Evolutionary conservation across 2,888 invertebrate genomes (phyloP), one percentile per base, ranked within the genome.

Genomic region (Conomelus anceps): DNA sequence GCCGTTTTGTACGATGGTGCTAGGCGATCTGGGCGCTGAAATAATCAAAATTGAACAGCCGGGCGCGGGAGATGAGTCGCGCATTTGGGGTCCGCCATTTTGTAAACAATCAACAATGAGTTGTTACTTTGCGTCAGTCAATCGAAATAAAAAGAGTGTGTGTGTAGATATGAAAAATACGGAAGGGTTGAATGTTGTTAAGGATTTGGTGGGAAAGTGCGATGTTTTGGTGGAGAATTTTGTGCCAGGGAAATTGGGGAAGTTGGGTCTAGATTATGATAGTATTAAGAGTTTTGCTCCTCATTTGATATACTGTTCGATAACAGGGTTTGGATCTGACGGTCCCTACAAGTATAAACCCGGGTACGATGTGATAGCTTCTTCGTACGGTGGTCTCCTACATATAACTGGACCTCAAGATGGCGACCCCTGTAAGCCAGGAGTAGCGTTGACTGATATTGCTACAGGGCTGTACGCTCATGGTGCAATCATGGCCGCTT

Each of bases 301-400:
- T 0, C 95, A 95, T 89, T 94, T 99, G 22, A 96, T 99, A 90
- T 99, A 99, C 93, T 98, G 98, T 93, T 98, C 99, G 0, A 95
- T 99, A 88, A 98, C 98, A 88, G 99, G 99, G 0, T 99, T 97
- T 93, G 99, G 99, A 0, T 94, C 96, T 0, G 94, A 94, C 24
- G 99, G 99, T 0, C 98, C 98, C 0, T 99, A 98, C 93, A 94
- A 95, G 3, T 94, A 95, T 23, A 96, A 96, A 91, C 98, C 98
- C n/a, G 99, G 99, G 91, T 99, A 98, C 93, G 99, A 99, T 94
- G 98, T 98, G 0, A 98, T 99, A 91, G 98, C 98, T 0, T 96
- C 98, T 20, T 99, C 98, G 0, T 95, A 98, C 92, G 99, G 98
- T 3, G 99, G 99, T 0, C 94, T 99, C 0, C 92, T 99, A 23